phyloP scores from a whole-genome alignment of 2,888 invertebrate genomes.

The Trissolcus brochymenae region DNA sequence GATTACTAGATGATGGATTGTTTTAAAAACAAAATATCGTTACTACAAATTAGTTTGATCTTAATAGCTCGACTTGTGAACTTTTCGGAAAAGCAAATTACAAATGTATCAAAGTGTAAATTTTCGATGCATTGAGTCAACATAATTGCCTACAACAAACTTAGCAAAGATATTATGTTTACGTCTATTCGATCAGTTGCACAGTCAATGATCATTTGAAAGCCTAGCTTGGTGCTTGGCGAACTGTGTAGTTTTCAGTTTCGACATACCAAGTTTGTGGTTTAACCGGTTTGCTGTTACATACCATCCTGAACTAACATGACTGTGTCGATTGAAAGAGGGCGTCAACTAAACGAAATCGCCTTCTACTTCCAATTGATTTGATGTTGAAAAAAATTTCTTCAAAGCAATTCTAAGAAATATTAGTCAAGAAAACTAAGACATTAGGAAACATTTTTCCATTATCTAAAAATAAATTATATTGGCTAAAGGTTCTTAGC shows the following conservation, averaged over 20 bases:
- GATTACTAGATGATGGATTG: no score
- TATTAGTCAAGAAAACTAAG: no score
- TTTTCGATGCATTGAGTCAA: not conserved
- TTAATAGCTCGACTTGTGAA: no score
- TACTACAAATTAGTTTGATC: no score
- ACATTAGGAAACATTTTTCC: not conserved
- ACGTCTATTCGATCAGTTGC: conserved; percentile 28
- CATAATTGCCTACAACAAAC: conserved; percentile 9
- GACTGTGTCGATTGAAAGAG: conserved; percentile 50
- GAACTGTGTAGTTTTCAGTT: conserved; percentile 55
- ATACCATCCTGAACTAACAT: conserved; percentile 65
- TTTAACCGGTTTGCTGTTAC: conserved; percentile 62
- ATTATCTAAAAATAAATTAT: no score
- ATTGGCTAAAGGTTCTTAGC: no score
- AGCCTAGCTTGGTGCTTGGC: conserved; percentile 38
- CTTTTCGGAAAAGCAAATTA: no score
- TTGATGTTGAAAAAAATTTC: not conserved
- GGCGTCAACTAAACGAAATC: conserved; percentile 34
- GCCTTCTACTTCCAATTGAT: conserved; percentile 37
- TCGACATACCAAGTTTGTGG: conserved; percentile 63
- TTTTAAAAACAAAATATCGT: no score
- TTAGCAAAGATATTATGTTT: conserved; percentile 29
- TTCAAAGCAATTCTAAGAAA: not conserved
- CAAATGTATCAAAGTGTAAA: not conserved
- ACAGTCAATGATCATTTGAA: conserved; percentile 40